A percentile compares a stretch with the other conserved stretches of the same genome.
Conservation (phyloP, 2,113 vertebrate species). For the Cepphus grylle region DNA sequence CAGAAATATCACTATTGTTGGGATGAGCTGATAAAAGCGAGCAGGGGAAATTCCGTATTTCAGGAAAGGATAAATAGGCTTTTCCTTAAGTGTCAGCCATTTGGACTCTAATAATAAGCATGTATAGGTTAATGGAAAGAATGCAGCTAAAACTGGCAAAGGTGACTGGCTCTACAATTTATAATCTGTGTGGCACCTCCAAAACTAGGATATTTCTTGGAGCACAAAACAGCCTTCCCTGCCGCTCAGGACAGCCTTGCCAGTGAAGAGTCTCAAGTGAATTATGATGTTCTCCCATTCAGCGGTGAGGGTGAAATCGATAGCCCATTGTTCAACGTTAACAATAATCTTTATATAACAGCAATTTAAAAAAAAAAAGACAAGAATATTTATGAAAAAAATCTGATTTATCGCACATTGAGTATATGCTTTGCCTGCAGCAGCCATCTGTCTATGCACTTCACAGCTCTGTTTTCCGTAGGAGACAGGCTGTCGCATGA, state of each 20-base stretch:
- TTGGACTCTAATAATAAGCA: background rate
- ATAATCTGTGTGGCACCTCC: background rate
- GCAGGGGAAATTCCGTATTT: background rate
- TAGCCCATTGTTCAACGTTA: constrained; percentile 28
- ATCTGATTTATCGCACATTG: constrained; percentile 4
- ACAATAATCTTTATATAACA: constrained; percentile 42
- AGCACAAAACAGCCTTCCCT: background rate
- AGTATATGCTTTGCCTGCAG: constrained; percentile 59
- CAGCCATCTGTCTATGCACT: constrained; percentile 62
- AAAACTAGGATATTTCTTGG: background rate
- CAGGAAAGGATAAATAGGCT: background rate
- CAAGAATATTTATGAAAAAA: constrained; percentile 47
- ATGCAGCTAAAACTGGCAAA: background rate
- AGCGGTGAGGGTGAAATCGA: background rate
- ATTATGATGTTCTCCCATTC: background rate
- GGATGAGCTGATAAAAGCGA: background rate
- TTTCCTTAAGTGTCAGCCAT: background rate
- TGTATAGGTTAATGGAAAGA: background rate
- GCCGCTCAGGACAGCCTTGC: background rate
- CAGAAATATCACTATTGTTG: background rate
- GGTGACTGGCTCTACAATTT: background rate
- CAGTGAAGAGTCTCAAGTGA: background rate
- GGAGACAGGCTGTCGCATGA: constrained; percentile 48
- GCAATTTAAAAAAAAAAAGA: background rate
- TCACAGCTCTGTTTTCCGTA: constrained; percentile 56